Evolutionary conservation across 2,888 invertebrate species (phyloP).

Genomic region (Physocephala rufipes): DNA sequence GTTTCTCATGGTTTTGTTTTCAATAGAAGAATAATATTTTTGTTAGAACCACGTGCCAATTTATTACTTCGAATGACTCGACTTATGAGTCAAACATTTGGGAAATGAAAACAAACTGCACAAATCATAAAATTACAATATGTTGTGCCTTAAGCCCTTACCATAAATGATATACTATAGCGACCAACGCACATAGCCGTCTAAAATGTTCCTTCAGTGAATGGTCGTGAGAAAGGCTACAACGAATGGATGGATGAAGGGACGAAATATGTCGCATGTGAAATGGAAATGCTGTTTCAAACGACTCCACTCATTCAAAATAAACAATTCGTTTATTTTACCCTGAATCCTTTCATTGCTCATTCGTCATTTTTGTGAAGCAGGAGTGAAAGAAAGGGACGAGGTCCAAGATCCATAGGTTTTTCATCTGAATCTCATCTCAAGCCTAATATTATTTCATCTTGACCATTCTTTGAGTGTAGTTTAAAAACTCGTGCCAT

Average conservation of each 20-base stretch:
- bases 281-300: too few relatives aligned
- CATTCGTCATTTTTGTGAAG: conserved; percentile 17
- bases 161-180: conserved; percentile 28
- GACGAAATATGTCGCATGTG: too few relatives aligned
- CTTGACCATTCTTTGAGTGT: conserved; percentile 26
- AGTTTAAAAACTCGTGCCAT: conserved; percentile 20
- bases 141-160: conserved; percentile 53
- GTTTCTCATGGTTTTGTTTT: not conserved
- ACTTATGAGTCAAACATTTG: conserved; percentile 23
- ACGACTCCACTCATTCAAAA: conserved; percentile 32
- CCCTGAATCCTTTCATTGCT: conserved; percentile 51
- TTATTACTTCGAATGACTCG: not conserved
- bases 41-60: conserved; percentile 28
- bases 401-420: not conserved
- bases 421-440: conserved; percentile 30
- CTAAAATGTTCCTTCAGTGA: too few relatives aligned
- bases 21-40: conserved; percentile 9
- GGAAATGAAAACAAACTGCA: conserved; percentile 32
- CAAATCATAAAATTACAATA: conserved; percentile 46
- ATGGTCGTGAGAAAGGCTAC: too few relatives aligned
- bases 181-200: too few relatives aligned
- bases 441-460: conserved; percentile 17
- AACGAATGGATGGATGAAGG: too few relatives aligned
- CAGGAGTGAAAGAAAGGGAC: not conserved
- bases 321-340: conserved; percentile 36